These are phyloP conservation scores for Pelecanoides urinatrix DNA, from an alignment of 2,113 vertebrate species.

Conservation along the genomic window DNA sequence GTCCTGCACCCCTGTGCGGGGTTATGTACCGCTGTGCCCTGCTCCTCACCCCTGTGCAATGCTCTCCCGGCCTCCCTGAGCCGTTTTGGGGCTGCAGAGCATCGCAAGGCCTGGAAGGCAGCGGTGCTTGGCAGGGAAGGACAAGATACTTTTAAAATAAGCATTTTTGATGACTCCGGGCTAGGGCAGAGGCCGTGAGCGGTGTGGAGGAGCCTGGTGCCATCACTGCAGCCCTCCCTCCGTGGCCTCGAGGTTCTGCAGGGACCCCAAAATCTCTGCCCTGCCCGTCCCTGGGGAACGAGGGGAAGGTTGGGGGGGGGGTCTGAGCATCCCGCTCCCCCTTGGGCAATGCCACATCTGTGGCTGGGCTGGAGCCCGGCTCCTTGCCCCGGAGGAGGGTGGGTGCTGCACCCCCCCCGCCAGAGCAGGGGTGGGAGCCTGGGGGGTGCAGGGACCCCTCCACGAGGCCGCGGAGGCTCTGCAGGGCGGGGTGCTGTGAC, in stretches of 20 bases:
- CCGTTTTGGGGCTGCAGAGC: neutral
- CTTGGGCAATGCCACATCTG: neutral
- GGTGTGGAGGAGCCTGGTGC: neutral
- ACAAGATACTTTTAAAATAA: neutral
- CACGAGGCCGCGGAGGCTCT: neutral
- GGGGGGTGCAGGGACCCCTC: neutral
- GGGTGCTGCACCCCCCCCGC: neutral
- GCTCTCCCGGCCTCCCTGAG: neutral
- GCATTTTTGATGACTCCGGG: neutral
- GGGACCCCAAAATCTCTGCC: neutral
- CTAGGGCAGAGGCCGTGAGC: neutral
- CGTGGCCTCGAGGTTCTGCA: too few species aligned
- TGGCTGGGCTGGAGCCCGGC: neutral
- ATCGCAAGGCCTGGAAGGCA: neutral
- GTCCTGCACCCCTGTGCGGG: neutral
- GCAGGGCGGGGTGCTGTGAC: neutral
- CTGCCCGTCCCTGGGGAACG: neutral
- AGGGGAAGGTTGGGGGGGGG: neutral
- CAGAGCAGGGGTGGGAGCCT: neutral
- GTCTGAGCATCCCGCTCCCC: neutral
- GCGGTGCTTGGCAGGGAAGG: neutral
- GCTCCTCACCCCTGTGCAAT: neutral
- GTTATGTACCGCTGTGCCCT: accelerated
- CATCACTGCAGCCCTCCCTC: neutral
- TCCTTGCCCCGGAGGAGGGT: too few species aligned